Base-by-base conservation (phyloP, 2,797 vertebrate genomes). In the Notoglanidium macrostoma region DNA sequence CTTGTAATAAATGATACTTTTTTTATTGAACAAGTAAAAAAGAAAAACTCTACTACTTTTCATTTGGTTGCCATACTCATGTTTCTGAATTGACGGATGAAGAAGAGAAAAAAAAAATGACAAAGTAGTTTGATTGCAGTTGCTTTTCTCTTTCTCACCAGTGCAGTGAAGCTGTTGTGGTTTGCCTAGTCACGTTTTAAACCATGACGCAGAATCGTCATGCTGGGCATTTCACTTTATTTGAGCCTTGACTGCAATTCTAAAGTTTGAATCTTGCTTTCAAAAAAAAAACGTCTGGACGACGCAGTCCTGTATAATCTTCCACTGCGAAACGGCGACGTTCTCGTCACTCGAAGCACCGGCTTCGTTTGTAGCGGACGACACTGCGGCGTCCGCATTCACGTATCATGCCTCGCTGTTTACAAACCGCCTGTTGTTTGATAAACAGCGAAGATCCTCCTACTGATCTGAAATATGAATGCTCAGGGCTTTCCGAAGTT, bases 401-500 rank as follows among this genome's bases (percentile, higher is more conserved):
- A 11, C 59, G 19, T 5, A 21, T 82, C 44, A 67, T 32, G 26
- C 44, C 17, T 29, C 3, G 5, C 17, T 68, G 61, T 67, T 51
- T 32, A 32, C n/a, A 32, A 32, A 68, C 63, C 21, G 17, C 63
- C 23, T 29, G 59, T 46, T 81, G 23, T 65, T 83, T 67, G 63
- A 54, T 14, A 65, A 46, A 68, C 63, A 68, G 63, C n/a, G 21
- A 21, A 23, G 63, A 14, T 83, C 61, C 63, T 67, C 44, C 46
- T 67, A 68, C 63, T 35, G 81, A 51, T 83, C 63, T 51, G 79
- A 81, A 81, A 65, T 49, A 65, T 29, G 12, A 81, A 65, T 8
- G 40, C 79, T 73, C 21, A 29, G 68, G 23, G 68, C 54, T 40
- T 73, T 55, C 54, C 23, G 1, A 59, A n/a, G 68, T 57, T 74